Percentiles rank a stretch among this genome's conserved stretches.
These are phyloP conservation scores for Macaria liturata DNA, from an alignment of 2,888 invertebrate species.

Conservation along the genomic window DNA sequence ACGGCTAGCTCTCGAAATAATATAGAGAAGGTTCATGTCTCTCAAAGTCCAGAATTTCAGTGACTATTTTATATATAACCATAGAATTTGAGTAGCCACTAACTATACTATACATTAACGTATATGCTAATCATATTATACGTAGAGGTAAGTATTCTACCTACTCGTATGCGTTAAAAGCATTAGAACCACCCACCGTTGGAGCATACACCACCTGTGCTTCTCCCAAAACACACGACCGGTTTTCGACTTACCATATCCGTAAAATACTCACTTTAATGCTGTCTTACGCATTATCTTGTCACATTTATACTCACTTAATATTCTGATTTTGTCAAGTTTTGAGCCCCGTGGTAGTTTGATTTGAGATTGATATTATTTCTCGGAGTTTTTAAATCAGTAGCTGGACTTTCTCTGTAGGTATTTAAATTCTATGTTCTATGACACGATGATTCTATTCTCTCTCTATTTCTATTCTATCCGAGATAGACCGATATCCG, in stretches of 20 bases:
- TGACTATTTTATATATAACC: no score
- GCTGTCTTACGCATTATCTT: constrained; percentile 27
- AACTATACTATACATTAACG: no score
- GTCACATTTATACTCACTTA: constrained; percentile 36
- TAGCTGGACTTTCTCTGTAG: constrained; percentile 22
- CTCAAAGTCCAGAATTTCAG: no score
- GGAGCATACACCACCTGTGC: constrained; percentile 32
- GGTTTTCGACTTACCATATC: constrained; percentile 25
- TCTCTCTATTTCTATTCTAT: no score
- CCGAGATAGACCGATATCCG: no score
- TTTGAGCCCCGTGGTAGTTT: constrained; percentile 11
- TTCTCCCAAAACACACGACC: constrained; percentile 26
- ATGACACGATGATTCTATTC: no score
- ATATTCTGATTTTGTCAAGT: constrained; percentile 31
- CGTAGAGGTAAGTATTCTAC: constrained; percentile 2
- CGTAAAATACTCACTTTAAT: constrained; percentile 33
- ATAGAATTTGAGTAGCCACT: no score
- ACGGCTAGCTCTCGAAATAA: no score
- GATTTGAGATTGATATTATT: constrained; percentile 26
- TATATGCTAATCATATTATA: neutral
- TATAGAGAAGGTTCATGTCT: no score
- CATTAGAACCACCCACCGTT: constrained; percentile 27
- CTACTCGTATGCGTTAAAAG: constrained; percentile 26
- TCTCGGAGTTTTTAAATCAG: constrained; percentile 16
- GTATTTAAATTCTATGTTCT: no score